Evolutionary conservation across 2,888 invertebrate species (phyloP), one percentile per base, ranked within the genome.

Genomic region (Rotaria socialis): DNA sequence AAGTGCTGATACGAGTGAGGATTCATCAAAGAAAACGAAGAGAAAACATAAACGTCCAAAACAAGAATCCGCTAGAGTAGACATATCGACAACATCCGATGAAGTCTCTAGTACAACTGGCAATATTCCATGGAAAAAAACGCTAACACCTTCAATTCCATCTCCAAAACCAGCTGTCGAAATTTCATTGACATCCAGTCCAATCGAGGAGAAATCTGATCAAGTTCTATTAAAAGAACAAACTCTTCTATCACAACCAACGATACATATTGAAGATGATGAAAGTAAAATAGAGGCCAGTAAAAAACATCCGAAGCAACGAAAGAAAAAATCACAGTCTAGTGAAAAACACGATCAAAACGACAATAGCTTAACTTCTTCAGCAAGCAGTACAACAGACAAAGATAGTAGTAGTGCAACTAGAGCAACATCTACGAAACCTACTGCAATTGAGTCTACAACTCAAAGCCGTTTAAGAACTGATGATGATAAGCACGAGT

Each of bases 1-100:
- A 16, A 67, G 67, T 67, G 67, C 67, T 19, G 67, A 67, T 67
- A 67, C 67, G 16, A 67, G 67, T 67, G 67, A 67, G 16, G 67
- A 67, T 35, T 16, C 5, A 67, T 67, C 41, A 7, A 67, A 67
- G 16, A 67, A 67, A 67, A 2, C 35, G 7, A 67, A 67, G 67
- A 67, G 35, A 16, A 67, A 67, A 67, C 67, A 67, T 19, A 67
- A 41, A 67, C 67, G 67, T 35, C 14, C 35, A 16, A 67, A 67
- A 35, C 19, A 2, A 16, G 67, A 67, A 67, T 14, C 67, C 2
- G 6, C 19, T 41, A 19, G 7, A 27, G 14, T 35, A 35, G 67
- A 67, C 5, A 16, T 67, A 8, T 67, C 67, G 0, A 67, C 67
- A 35, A 16, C 67, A 35, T 67, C 67, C 16, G 67, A 67, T 16